phyloP scores from a whole-genome alignment of 2,888 invertebrate species.

The Tanypteryx hageni region DNA sequence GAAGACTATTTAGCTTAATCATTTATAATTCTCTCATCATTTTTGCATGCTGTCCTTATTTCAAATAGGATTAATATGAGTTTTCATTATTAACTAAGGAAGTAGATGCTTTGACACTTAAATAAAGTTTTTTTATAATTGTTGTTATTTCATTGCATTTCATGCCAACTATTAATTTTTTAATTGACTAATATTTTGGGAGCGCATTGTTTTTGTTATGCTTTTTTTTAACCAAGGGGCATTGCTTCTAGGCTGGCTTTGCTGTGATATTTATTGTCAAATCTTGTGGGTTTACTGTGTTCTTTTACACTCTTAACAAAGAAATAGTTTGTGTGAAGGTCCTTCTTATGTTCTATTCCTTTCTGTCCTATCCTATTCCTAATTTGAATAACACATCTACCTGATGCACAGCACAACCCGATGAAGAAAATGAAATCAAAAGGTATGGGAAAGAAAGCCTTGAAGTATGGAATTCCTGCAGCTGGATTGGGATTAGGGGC shows the following conservation, averaged over 20 bases:
- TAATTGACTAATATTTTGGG: neutral
- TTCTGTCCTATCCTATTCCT: constrained; percentile 22
- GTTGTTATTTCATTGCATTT: neutral
- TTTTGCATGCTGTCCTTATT: neutral
- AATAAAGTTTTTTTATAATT: constrained; percentile 8
- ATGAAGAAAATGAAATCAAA: constrained; percentile 71
- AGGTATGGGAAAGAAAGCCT: constrained; percentile 73
- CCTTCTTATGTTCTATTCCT: constrained; percentile 31
- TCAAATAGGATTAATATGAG: no score
- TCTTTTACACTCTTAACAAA: neutral
- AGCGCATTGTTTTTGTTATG: neutral
- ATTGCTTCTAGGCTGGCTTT: neutral
- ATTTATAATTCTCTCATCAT: neutral
- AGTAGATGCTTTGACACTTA: constrained; percentile 52
- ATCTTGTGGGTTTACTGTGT: constrained; percentile 28
- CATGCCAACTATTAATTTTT: neutral
- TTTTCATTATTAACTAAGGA: neutral
- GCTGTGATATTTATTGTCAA: neutral
- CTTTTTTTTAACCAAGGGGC: constrained; percentile 37
- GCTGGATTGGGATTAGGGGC: constrained; percentile 77
- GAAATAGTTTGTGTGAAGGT: constrained; percentile 65
- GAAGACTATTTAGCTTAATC: no score
- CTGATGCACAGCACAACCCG: constrained; percentile 64
- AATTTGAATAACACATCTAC: neutral
- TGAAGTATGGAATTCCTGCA: constrained; percentile 75